Evolutionary conservation across 2,888 invertebrate species (phyloP).

Genomic region (Schrankia costaestrigalis): DNA sequence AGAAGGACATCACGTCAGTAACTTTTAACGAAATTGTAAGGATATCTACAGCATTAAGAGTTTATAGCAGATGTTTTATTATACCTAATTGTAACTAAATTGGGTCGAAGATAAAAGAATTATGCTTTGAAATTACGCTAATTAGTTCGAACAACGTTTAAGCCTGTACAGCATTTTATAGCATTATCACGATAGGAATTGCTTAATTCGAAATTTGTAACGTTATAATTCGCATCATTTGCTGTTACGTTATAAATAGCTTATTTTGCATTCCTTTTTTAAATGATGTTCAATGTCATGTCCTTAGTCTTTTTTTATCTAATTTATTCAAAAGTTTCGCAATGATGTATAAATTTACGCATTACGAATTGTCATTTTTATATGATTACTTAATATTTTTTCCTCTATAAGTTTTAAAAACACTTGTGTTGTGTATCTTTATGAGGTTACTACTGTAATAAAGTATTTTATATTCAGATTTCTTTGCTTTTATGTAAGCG

Average conservation of each 20-base stretch:
- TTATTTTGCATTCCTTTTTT: too few species aligned
- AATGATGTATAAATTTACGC: constrained; percentile 15
- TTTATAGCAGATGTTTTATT: constrained; percentile 49
- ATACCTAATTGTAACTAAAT: constrained; percentile 49
- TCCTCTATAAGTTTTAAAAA: too few species aligned
- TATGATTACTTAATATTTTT: too few species aligned
- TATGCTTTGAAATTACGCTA: constrained; percentile 24
- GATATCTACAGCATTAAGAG: constrained; percentile 50
- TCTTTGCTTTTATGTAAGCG: too few species aligned
- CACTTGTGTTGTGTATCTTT: too few species aligned
- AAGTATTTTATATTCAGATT: too few species aligned
- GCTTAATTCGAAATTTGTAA: too few species aligned
- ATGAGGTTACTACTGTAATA: too few species aligned
- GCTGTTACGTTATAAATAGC: too few species aligned
- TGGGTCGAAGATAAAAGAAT: constrained; percentile 41
- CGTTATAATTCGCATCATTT: too few species aligned
- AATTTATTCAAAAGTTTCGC: constrained; percentile 21
- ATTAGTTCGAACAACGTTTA: constrained; percentile 19
- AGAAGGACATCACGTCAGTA: constrained; percentile 62
- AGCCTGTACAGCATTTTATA: constrained; percentile 14
- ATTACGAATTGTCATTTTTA: constrained; percentile 11
- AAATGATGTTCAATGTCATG: too few species aligned
- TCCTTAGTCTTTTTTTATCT: constrained; percentile 18
- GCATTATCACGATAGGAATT: constrained; percentile 12
- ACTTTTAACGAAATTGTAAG: constrained; percentile 59